A percentile compares a stretch with the other conserved stretches of the same genome.
phyloP scores from a whole-genome alignment of 2,888 invertebrate genomes.

The Morpho achilles region DNA sequence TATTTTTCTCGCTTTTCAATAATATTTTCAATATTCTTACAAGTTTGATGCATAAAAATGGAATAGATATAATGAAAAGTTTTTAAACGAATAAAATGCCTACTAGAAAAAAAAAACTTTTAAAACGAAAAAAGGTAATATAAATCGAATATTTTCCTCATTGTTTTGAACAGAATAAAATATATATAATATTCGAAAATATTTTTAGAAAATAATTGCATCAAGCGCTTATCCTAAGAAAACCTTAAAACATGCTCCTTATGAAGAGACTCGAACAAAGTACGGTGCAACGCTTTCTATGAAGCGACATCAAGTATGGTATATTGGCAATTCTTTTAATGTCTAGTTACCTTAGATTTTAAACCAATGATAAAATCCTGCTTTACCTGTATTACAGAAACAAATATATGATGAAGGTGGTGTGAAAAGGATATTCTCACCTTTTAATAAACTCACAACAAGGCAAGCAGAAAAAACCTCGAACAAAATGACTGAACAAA shows the following conservation, averaged over 20 bases:
- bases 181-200: neutral
- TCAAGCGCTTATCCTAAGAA: slow-evolving; percentile 21
- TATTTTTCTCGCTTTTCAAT: too few species aligned
- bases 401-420: slow-evolving; percentile 33
- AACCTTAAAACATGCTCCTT: slow-evolving; percentile 6
- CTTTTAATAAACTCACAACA: slow-evolving; percentile 38
- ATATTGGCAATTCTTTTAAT: neutral
- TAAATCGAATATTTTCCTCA: neutral
- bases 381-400: slow-evolving; percentile 30
- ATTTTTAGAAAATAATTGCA: slow-evolving; percentile 15
- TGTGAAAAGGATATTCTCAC: slow-evolving; percentile 36
- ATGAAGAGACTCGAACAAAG: slow-evolving; percentile 14
- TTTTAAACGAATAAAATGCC: slow-evolving; percentile 20
- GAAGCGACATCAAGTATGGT: slow-evolving; percentile 9
- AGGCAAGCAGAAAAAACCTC: slow-evolving; percentile 11
- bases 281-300: slow-evolving; percentile 7
- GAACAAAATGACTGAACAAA: slow-evolving; percentile 13
- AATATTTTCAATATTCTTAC: too few species aligned
- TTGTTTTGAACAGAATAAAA: too few species aligned
- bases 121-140: slow-evolving; percentile 23
- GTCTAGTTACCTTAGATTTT: neutral
- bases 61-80: too few species aligned
- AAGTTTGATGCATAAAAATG: too few species aligned
- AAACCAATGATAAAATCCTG: neutral
- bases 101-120: slow-evolving; percentile 19